Base-by-base conservation (phyloP, 2,113 vertebrate species). In the Mugil cephalus region DNA sequence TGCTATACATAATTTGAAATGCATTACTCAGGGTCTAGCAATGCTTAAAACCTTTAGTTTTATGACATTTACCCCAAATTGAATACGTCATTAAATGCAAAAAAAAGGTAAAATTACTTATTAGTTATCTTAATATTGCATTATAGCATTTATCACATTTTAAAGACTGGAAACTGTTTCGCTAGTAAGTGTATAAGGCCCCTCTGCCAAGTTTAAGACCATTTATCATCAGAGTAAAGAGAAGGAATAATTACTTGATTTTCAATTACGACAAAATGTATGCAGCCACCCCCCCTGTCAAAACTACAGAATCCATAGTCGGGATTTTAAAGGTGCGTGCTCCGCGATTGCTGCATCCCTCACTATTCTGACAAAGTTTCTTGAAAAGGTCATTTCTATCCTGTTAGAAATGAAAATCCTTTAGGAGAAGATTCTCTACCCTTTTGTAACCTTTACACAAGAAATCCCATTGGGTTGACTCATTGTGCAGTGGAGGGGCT, bases 401-500 rank as follows among this genome's bases (percentile, higher is more conserved):
- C 77, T 75, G 79, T 73, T 86, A 62, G 79, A 92, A 88, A 89
- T 86, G 79, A 86, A 89, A 89, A 91, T 91, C 88, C 83, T 87
- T 87, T 83, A 87, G 79, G 76, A 85, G 70, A 46, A 62, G 72
- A 88, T 89, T 85, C 77, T 84, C 82, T 87, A 87, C 78, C 88
- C 90, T 91, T 92, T 84, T 88, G 72, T 86, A 92, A 91, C 89
- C 84, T 93, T 92, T 93, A 87, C 87, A 87, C 83, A 85, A 91
- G 79, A 78, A 89, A 81, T 90, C 84, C 90, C 87, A 82, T 86
- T 17, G 85, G 89, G 76, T 77, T 63, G 83, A 83, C 80, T 84
- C 86, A 87, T 88, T 88, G 85, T 86, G 79, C 52, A 38, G 82
- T 24, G 60, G 61, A 75, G 24, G 67, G 61, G 53, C 84, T 88